Percentiles rank a stretch among this genome's conserved stretches.
Evolutionary conservation across 1,140 invertebrate genomes (phyloP).

Genomic region (Ceratitis capitata): DNA sequence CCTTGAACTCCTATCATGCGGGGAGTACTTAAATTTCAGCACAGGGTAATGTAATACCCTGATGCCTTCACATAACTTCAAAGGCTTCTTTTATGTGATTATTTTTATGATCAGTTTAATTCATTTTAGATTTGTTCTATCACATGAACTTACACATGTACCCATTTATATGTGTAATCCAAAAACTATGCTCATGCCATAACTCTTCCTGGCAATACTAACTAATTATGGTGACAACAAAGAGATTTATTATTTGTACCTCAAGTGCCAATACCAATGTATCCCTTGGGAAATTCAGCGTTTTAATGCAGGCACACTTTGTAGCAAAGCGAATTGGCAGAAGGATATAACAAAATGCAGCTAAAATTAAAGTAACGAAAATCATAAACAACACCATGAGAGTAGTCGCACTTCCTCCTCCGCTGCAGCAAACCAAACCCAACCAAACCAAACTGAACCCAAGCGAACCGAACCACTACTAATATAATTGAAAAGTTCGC

Average conservation of each 20-base stretch:
- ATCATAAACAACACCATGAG: background rate
- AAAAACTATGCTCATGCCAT: too few relatives aligned
- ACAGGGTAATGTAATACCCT: too few relatives aligned
- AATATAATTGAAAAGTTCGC: background rate
- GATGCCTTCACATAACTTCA: too few relatives aligned
- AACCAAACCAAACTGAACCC: background rate
- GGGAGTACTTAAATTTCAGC: too few relatives aligned
- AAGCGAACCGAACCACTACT: background rate
- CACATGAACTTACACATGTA: too few relatives aligned
- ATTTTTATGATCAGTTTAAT: too few relatives aligned
- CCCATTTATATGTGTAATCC: too few relatives aligned
- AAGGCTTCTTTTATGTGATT: too few relatives aligned
- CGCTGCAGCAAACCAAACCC: too few relatives aligned
- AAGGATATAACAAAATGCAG: background rate
- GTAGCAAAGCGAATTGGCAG: background rate
- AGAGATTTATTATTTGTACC: background rate
- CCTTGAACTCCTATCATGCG: too few relatives aligned
- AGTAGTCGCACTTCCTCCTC: background rate
- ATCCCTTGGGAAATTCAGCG: background rate
- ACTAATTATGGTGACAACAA: background rate
- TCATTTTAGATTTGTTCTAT: too few relatives aligned
- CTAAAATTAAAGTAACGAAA: conserved; percentile 16
- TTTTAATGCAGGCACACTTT: background rate
- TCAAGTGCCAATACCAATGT: background rate
- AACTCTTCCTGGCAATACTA: background rate